Evolutionary conservation across 2,113 vertebrate species (phyloP), one percentile per base, ranked within the genome.

Genomic region (Cettia cetti): DNA sequence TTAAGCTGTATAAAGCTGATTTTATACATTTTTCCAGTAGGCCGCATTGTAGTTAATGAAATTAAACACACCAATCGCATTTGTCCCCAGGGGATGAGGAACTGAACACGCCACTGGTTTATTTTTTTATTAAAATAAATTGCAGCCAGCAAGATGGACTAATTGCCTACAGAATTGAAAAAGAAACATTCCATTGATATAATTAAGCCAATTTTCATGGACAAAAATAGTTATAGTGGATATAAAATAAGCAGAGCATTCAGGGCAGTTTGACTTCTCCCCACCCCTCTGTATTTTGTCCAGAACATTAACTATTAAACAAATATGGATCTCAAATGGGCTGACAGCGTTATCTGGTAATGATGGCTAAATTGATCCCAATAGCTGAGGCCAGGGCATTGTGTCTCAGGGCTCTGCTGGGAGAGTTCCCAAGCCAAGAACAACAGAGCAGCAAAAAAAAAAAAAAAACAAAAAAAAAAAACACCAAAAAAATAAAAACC

Each of bases 61-160:
- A 99, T 99, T 99, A 99, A 99, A 99, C 98, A 98, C 98, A 98
- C 98, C 98, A 98, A 98, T 98, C 98, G 97, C 97, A 97, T 98
- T 98, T 97, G 97, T 98, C 98, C 98, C 98, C 96, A 86, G 97
- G 98, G 98, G 98, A 98, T 95, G 97, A 98, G 96, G 98, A 98
- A 98, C 99, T 98, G 98, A 99, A 98, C 98, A 97, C 98, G 97
- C 98, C 98, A 98, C 98, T 94, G 98, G 98, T 98, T 98, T 98
- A 98, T 98, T 98, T 98, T 99, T 98, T 98, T 98, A 98, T 99
- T 98, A 99, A 99, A 99, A 99, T 98, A 99, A 99, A 99, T 99
- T 98, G 98, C 98, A 99, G 98, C 98, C 96, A 97, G 98, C 98
- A 96, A 99, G 98, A 99, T 98, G 98, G 98, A 98, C 98, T 99